Evolutionary conservation across 53 echinoderm and acorn worm genomes (phyloP), one percentile per base, ranked within the genome.

Genomic region (Arbacia lixula): DNA sequence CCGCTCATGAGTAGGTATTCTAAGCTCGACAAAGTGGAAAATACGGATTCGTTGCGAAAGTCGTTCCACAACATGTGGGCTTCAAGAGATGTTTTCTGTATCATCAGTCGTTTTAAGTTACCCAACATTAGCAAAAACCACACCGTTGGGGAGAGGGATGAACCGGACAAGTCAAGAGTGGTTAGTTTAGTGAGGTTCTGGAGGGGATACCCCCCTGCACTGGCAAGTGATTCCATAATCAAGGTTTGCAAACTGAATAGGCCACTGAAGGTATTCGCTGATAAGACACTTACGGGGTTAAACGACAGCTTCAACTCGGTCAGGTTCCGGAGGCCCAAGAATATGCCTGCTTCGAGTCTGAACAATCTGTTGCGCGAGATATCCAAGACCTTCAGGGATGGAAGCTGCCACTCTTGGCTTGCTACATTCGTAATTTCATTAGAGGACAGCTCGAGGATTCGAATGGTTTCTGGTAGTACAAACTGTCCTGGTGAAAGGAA

Each of bases 121-220:
- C 21, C 5, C 3, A 67, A 39, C 36, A 36, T 39, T 21, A 38
- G 17, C 36, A 67, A 67, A 26, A 67, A 67, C 37, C 6, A 3
- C n/a, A 11, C 10, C 29, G 24, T 22, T 12, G 67, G 67, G 8
- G 10, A 9, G 22, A 39, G 29, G 2, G 21, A 38, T 37, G 67
- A 67, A 38, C 38, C 67, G 5, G 67, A 67, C 9, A 67, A 39
- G 39, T 67, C 67, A 12, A 67, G 67, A 5, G 67, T 8, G 22
- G 24, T 67, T 39, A 67, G 24, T 1, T 67, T 28, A 24, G n/a
- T 38, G 39, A 67, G 67, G 39, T 67, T 67, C 38, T 24, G 38
- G 25, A 67, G 39, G 11, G 67, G 67, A 9, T 39, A 22, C 22
- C n/a, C 21, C 1, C 2, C 5, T 20, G 37, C 67, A 38, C 67